Conservation (phyloP, 2,888 invertebrate genomes). For the Caenorhabditis wallacei region DNA sequence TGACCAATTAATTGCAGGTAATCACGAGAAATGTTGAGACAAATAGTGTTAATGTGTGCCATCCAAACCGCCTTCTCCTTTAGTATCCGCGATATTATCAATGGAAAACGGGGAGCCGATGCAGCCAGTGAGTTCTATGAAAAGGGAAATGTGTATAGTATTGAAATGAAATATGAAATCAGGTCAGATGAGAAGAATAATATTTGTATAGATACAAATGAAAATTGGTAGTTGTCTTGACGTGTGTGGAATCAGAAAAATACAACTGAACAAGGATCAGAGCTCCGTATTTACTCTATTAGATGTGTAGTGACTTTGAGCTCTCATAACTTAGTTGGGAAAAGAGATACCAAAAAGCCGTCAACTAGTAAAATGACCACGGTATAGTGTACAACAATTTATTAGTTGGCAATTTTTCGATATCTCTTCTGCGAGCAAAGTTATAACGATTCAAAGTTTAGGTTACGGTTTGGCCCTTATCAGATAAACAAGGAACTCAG, state of each 20-base stretch:
- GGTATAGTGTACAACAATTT: too few relatives aligned
- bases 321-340: too few relatives aligned
- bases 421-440: too few relatives aligned
- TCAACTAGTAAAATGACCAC: too few relatives aligned
- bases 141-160: constrained; percentile 10
- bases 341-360: too few relatives aligned
- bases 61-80: constrained; percentile 65
- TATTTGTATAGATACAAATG: constrained; percentile 8
- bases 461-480: too few relatives aligned
- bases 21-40: constrained; percentile 66
- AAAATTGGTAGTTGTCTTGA: neutral
- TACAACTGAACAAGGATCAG: neutral
- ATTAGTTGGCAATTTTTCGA: too few relatives aligned
- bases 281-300: too few relatives aligned
- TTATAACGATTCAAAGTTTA: too few relatives aligned
- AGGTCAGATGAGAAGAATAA: constrained; percentile 8
- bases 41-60: constrained; percentile 61
- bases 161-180: constrained; percentile 2
- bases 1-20: constrained; percentile 50
- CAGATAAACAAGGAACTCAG: too few relatives aligned
- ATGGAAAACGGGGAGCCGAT: constrained; percentile 69
- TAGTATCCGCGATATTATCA: constrained; percentile 75
- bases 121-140: constrained; percentile 51
- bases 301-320: too few relatives aligned
- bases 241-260: constrained; percentile 1